phyloP scores from a whole-genome alignment of 2,113 vertebrate genomes.

The Paratilapia polleni region DNA sequence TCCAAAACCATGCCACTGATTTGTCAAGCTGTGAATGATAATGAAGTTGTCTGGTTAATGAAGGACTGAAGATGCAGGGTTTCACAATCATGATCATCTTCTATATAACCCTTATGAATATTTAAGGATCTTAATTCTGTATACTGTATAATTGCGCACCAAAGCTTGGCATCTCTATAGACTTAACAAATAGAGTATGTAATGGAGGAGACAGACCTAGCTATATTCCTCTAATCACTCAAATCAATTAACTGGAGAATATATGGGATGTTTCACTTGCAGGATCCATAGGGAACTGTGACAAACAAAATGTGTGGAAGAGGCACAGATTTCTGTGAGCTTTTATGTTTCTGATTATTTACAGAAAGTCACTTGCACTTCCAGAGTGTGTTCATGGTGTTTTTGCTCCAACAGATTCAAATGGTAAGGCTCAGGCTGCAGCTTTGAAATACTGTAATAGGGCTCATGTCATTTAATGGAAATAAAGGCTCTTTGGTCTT shows the following conservation, averaged over 20 bases:
- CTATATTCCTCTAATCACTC: constrained; percentile 76
- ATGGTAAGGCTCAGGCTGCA: not conserved
- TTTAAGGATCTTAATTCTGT: constrained; percentile 77
- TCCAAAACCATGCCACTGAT: constrained; percentile 73
- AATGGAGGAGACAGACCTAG: constrained; percentile 68
- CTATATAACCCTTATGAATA: constrained; percentile 79
- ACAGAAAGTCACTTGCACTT: constrained; percentile 35
- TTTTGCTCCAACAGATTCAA: not conserved
- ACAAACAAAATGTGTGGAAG: constrained; percentile 48
- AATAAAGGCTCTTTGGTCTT: constrained; percentile 4
- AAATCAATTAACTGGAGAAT: constrained; percentile 78
- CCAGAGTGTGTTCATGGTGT: constrained; percentile 5
- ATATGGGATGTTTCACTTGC: constrained; percentile 72
- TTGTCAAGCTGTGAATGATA: constrained; percentile 81
- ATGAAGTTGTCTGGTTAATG: constrained; percentile 78
- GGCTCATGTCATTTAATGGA: not conserved
- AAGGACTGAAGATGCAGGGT: constrained; percentile 72
- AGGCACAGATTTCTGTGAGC: constrained; percentile 54
- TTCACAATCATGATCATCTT: constrained; percentile 76
- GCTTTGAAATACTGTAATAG: not conserved
- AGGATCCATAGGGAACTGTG: constrained; percentile 55
- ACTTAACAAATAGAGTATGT: constrained; percentile 75
- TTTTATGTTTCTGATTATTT: constrained; percentile 36
- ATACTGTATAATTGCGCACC: constrained; percentile 73
- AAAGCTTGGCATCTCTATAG: constrained; percentile 70